Conservation (phyloP, 2,888 invertebrate species). For the Nomada ruficornis region DNA sequence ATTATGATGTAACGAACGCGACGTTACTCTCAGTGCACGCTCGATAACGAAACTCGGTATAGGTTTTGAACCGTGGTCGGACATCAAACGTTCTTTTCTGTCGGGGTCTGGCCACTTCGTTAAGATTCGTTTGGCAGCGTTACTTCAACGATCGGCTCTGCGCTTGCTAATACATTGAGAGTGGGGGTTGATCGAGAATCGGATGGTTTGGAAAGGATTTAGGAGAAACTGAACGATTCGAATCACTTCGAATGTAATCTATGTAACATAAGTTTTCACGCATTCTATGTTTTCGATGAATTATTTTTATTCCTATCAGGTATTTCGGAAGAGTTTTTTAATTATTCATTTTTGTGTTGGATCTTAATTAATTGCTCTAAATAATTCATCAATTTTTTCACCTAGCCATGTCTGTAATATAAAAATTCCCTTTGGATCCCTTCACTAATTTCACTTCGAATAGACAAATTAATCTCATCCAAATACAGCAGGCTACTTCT, state of each 20-base stretch:
- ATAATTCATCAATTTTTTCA: too few species aligned
- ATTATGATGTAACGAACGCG: conserved; percentile 78
- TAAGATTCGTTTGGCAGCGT: conserved; percentile 42
- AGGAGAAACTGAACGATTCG: background rate
- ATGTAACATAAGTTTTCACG: too few species aligned
- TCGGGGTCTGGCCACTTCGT: conserved; percentile 47
- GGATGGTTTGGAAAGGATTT: background rate
- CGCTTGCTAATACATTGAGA: background rate
- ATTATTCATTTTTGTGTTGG: too few species aligned
- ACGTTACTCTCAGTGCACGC: conserved; percentile 59
- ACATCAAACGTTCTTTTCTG: conserved; percentile 62
- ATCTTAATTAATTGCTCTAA: too few species aligned
- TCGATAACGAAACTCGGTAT: conserved; percentile 53
- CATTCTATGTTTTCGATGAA: too few species aligned
- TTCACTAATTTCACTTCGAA: background rate
- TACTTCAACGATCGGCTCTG: background rate
- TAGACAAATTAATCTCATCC: too few species aligned
- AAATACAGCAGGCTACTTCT: background rate
- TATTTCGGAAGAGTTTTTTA: too few species aligned
- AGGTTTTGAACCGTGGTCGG: conserved; percentile 43
- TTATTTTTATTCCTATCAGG: too few species aligned
- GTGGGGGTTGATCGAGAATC: too few species aligned
- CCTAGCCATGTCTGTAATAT: too few species aligned
- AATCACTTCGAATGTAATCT: too few species aligned
- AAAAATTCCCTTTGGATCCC: too few species aligned